Base-by-base conservation (phyloP, 2,113 vertebrate genomes). In the Misgurnus mizolepis region DNA sequence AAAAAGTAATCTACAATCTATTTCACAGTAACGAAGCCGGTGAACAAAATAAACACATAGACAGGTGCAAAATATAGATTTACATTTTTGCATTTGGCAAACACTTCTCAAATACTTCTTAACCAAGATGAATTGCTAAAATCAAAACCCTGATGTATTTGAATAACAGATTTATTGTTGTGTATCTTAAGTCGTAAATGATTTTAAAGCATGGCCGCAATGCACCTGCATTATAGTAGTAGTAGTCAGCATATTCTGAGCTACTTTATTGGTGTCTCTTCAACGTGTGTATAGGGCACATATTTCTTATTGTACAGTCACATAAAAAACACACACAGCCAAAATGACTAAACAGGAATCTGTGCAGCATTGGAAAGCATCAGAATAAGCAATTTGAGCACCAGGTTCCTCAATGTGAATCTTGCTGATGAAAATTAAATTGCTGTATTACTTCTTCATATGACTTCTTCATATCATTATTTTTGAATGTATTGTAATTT, bases 401-500 rank as follows among this genome's bases (percentile, higher is more conserved):
- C 27, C 2, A 34, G 27, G 27, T 34, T 34, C 27, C 27, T 34
- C 27, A 34, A 34, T 34, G 27, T 34, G 11, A 53, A 53, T 15
- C 50, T 15, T 12, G 1, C 50, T 14, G 12, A 12, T 53, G 4
- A 53, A 15, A 4, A 0, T 53, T 3, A 53, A 12, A 53, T 61
- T 40, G 49, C 27, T 72, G 50, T 58, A n/a, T 58, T 40, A 18
- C 22, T 75, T 64, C 27, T 34, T 34, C 3, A 34, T 34, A 34
- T 34, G 27, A 34, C 27, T 34, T 34, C 27, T 34, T 34, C 47
- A 39, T 1, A 18, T 9, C 7, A 41, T 55, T 64, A 11, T 43
- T 49, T 17, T 66, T 62, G 70, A 14, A 17, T 67, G 55, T 56
- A 56, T 22, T 84, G 10, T 62, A 58, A 18, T 56, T 85, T 22